Evolutionary conservation across 2,113 vertebrate species (phyloP).

Genomic region (Gnathonemus longibarbis): DNA sequence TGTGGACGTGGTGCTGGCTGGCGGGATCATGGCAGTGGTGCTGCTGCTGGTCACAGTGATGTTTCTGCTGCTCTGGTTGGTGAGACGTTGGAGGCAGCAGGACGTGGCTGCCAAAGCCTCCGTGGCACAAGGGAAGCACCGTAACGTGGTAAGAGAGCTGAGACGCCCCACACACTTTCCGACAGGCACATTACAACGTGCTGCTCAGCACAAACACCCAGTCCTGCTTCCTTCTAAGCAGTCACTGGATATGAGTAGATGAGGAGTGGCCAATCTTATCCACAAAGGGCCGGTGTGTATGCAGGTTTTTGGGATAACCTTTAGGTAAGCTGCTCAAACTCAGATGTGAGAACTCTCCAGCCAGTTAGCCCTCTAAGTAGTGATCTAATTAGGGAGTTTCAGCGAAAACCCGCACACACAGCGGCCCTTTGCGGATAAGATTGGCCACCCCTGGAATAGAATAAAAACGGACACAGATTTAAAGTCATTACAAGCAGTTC

Average conservation of each 20-base stretch:
- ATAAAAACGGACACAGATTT: not conserved
- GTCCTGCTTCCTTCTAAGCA: not conserved
- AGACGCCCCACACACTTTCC: not conserved
- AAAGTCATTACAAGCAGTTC: not conserved
- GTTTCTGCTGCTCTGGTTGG: constrained; percentile 36
- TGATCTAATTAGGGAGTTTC: not conserved
- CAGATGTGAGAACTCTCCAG: not conserved
- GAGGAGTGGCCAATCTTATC: not conserved
- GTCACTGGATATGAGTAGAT: not conserved
- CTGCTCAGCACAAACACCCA: not conserved
- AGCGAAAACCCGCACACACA: not conserved
- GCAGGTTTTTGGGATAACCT: not conserved
- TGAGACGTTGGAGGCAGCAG: constrained; percentile 47
- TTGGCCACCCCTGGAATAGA: not conserved
- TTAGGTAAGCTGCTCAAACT: not conserved
- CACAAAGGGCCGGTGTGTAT: not conserved
- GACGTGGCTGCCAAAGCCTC: constrained; percentile 53
- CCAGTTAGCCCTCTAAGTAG: not conserved
- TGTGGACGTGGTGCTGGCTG: constrained; percentile 15
- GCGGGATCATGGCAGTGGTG: constrained; percentile 48
- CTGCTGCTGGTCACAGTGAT: constrained; percentile 39
- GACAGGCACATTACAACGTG: not conserved
- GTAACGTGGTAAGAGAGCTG: constrained; percentile 64
- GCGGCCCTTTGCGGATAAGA: not conserved
- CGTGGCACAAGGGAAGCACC: constrained; percentile 65